These are phyloP conservation scores for Aradus depressus DNA, from an alignment of 2,888 invertebrate genomes.

Conservation along the genomic window DNA sequence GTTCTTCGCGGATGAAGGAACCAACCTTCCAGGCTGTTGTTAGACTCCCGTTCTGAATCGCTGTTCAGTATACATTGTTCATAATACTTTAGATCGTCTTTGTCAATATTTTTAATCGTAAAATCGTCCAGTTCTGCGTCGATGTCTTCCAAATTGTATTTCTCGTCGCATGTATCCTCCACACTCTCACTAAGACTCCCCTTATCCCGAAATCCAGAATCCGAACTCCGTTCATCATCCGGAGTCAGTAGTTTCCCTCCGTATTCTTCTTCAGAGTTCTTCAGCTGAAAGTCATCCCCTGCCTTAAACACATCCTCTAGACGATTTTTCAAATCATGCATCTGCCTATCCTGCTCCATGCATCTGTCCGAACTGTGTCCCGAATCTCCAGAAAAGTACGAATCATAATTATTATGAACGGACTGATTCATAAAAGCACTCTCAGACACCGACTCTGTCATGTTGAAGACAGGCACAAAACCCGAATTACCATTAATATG, in stretches of 20 bases:
- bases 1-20: conserved; percentile 29
- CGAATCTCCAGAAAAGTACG: conserved; percentile 24
- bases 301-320: conserved; percentile 29
- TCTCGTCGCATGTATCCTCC: conserved; percentile 33
- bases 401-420: conserved; percentile 17
- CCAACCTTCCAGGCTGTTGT: conserved; percentile 29
- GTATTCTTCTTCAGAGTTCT: conserved; percentile 37
- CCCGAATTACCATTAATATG: conserved; percentile 1
- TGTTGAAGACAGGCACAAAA: conserved; percentile 20
- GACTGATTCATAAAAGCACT: conserved; percentile 18
- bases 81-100: conserved; percentile 23
- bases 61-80: conserved; percentile 16
- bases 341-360: conserved; percentile 26
- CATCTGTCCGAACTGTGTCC: conserved; percentile 29
- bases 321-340: conserved; percentile 30
- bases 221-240: conserved; percentile 42
- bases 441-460: conserved; percentile 22
- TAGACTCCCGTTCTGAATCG: conserved; percentile 9
- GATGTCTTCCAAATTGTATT: conserved; percentile 34
- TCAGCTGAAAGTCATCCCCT: conserved; percentile 31
- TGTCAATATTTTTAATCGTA: conserved; percentile 18
- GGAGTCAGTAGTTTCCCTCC: conserved; percentile 39
- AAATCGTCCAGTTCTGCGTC: conserved; percentile 33
- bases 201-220: conserved; percentile 41
- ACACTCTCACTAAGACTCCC: conserved; percentile 36